A percentile compares a stretch with the other conserved stretches of the same genome.
phyloP scores from a whole-genome alignment of 2,888 invertebrate genomes.

The Dastarcus helophoroides region DNA sequence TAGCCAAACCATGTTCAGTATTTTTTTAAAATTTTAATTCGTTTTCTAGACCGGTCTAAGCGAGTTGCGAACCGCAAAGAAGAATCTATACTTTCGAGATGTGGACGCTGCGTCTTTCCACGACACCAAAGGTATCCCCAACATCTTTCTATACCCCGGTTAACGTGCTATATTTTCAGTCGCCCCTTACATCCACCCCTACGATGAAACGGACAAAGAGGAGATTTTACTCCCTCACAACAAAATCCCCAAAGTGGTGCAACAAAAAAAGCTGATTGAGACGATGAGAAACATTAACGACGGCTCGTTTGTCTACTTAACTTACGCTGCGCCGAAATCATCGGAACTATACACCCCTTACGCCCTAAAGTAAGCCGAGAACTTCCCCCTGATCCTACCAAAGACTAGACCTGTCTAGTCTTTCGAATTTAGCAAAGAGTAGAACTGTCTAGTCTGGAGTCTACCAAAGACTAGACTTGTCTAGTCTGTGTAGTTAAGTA shows the following conservation, averaged over 20 bases:
- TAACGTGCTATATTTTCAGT: slow-evolving; percentile 7
- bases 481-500: too few relatives aligned
- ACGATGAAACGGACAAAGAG: slow-evolving; percentile 23
- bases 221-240: slow-evolving; percentile 24
- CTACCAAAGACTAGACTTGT: too few relatives aligned
- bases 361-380: slow-evolving; percentile 59
- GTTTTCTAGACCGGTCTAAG: slow-evolving; percentile 1
- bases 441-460: too few relatives aligned
- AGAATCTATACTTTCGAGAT: too few relatives aligned
- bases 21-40: background rate
- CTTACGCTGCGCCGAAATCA: slow-evolving; percentile 58
- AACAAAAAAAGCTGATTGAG: slow-evolving; percentile 39
- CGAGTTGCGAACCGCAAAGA: background rate
- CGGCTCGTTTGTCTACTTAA: slow-evolving; percentile 65
- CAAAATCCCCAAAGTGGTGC: slow-evolving; percentile 27
- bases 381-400: too few relatives aligned
- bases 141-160: too few relatives aligned
- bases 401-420: too few relatives aligned
- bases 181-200: too few relatives aligned
- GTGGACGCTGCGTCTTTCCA: too few relatives aligned
- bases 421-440: too few relatives aligned
- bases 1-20: too few relatives aligned
- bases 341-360: slow-evolving; percentile 67
- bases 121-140: too few relatives aligned
- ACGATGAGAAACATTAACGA: slow-evolving; percentile 44